Evolutionary conservation across 2,113 vertebrate genomes (phyloP), one percentile per base, ranked within the genome.

Genomic region (Mohoua ochrocephala): DNA sequence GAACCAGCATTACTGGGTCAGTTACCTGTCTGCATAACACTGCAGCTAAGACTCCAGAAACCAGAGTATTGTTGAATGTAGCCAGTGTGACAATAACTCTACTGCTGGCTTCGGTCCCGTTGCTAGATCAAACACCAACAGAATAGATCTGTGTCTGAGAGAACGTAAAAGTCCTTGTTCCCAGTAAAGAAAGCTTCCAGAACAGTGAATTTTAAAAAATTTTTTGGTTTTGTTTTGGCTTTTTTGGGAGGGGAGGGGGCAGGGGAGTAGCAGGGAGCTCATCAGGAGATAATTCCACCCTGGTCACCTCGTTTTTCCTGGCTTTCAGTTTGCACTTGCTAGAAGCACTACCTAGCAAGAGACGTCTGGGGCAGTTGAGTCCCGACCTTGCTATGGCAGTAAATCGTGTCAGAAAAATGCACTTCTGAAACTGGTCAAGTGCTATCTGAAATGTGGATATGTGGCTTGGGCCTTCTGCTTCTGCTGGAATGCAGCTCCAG

Each of bases 401-500:
- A 93, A 88, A 77, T 74, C 27, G 37, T 30, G 24, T 57, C 37
- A 69, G 31, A 52, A 77, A 88, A 73, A 50, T 3, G 4, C 24
- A 22, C 77, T 80, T 92, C 67, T 84, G 76, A 63, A 77, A 65
- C 45, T 63, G 52, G 42, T 63, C 47, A 92, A 93, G 44, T 63
- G 39, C 64, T 91, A 44, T 84, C 80, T 93, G 42, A 50, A 61
- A 92, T 59, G 83, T 86, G 71, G 59, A 6, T 83, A 10, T 83
- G 76, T 74, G 71, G 50, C 64, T 92, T 88, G 76, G 35, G 39
- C 63, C 76, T 81, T 91, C 71, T 89, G 68, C 54, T 77, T 77
- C 77, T 69, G 35, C 47, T 49, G 94, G 95, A 96, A 97, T 93
- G 96, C 65, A 54, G 93, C 69, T 92, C 56, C 41, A 54, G 79